A percentile compares a stretch with the other conserved stretches of the same genome.
phyloP scores from a whole-genome alignment of 2,797 vertebrate genomes.

The Microtus obscurus region DNA sequence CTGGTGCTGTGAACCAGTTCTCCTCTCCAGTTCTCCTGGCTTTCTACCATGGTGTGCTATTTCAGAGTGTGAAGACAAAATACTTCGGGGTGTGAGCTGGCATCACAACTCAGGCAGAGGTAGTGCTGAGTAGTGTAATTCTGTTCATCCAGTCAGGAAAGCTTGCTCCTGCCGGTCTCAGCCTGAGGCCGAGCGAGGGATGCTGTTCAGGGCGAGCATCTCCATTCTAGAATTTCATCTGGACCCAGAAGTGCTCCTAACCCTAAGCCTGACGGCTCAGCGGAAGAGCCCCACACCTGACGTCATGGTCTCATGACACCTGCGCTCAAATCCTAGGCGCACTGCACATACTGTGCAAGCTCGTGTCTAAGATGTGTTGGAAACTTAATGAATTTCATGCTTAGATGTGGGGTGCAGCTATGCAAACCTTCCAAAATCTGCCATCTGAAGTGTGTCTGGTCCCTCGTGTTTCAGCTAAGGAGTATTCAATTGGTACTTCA shows the following conservation, averaged over 20 bases:
- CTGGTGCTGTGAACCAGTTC: conserved; percentile 39
- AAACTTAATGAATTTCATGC: not conserved
- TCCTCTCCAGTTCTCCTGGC: conserved; percentile 1
- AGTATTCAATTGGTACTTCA: not conserved
- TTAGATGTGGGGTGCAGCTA: not conserved
- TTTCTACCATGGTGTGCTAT: not conserved
- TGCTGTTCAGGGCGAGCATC: not conserved
- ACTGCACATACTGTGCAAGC: not conserved
- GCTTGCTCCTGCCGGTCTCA: not conserved
- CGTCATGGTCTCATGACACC: no score
- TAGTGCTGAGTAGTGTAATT: not conserved
- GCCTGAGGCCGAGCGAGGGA: not conserved
- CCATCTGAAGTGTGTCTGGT: not conserved
- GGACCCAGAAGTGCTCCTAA: not conserved
- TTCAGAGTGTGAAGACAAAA: not conserved
- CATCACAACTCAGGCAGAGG: not conserved
- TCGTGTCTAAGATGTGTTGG: not conserved
- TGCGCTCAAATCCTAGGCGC: not conserved
- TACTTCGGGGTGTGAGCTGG: not conserved
- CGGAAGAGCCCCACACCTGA: not conserved
- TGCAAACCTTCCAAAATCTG: not conserved
- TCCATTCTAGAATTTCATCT: not conserved
- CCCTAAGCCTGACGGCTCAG: not conserved
- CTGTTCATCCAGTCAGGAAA: not conserved
- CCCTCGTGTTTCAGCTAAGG: not conserved